Evolutionary conservation across 37 sponge, comb jelly and placozoan species (phyloP), one percentile per base, ranked within the genome.

Genomic region (Hormiphora californensis): DNA sequence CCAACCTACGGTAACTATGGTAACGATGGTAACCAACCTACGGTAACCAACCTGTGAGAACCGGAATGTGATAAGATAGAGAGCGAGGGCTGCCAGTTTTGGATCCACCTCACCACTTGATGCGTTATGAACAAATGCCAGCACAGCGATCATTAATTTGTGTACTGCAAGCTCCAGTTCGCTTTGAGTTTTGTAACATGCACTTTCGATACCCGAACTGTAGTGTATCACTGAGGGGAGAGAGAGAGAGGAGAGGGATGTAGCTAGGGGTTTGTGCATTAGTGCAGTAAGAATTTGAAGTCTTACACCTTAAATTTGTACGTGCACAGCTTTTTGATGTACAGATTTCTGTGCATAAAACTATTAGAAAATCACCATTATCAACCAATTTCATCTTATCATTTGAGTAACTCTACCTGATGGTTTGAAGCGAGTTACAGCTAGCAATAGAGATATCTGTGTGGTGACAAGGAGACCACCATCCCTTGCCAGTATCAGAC

Each of bases 11-110:
- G n/a, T n/a, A n/a, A n/a, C n/a, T n/a, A n/a, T n/a, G n/a, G n/a
- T n/a, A n/a, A n/a, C n/a, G n/a, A n/a, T n/a, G n/a, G n/a, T n/a
- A n/a, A n/a, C n/a, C n/a, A n/a, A n/a, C n/a, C n/a, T n/a, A n/a
- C n/a, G n/a, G n/a, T n/a, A n/a, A n/a, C n/a, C n/a, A n/a, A n/a
- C 81, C 81, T 73, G 81, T 43, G 40, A 43, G 46, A 73, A 73
- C 46, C 38, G 81, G 81, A 73, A 73, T 22, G 81, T 73, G 46
- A 73, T 46, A 1, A 73, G 81, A 30, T 73, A 33, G 46, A 73
- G 81, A 1, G 81, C 41, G 0, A 73, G 46, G 23, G 46, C 43
- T 28, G 81, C 81, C 1, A 73, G 81, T 73, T 73, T 73, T 1
- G 81, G 81, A 40, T 46, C 40, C 27, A 73, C 39, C 12, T 43